Evolutionary conservation across 1,140 invertebrate species (phyloP).

Genomic region (Euglossa dilemma): DNA sequence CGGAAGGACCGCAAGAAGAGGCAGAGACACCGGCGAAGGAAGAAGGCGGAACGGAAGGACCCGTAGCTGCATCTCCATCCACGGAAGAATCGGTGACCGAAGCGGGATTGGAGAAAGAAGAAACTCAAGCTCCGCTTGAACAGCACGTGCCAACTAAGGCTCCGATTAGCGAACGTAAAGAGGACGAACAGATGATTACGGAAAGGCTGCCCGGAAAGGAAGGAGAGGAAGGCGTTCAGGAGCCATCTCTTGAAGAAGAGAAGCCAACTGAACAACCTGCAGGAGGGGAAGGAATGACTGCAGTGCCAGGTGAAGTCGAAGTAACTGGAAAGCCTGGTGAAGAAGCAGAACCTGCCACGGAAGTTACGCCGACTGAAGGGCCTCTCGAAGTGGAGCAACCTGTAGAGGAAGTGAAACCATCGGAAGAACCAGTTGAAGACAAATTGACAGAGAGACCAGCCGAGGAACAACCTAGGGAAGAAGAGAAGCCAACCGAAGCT

Average conservation of each 20-base stretch:
- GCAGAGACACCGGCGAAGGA: conserved; percentile 11
- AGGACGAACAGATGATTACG: conserved; percentile 12
- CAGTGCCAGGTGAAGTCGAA: conserved; percentile 52
- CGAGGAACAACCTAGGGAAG: conserved; percentile 39
- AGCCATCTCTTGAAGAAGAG: conserved; percentile 49
- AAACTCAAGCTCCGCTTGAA: not conserved
- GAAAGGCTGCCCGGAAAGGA: conserved; percentile 16
- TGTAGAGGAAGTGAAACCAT: conserved; percentile 46
- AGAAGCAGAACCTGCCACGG: not conserved
- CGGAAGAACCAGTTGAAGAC: not conserved
- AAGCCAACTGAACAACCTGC: conserved; percentile 50
- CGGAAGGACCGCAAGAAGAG: conserved; percentile 41
- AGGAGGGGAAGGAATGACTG: conserved; percentile 44
- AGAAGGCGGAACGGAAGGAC: not conserved
- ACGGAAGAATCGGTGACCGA: not conserved
- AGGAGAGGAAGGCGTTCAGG: conserved; percentile 45
- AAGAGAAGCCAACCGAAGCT: conserved; percentile 48
- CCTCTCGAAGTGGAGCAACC: conserved; percentile 10
- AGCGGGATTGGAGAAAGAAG: not conserved
- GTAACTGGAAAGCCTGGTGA: conserved; percentile 35
- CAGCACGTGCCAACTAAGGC: conserved; percentile 8
- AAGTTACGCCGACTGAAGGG: not conserved
- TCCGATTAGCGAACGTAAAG: conserved; percentile 33
- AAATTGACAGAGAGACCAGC: conserved; percentile 33
- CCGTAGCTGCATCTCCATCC: not conserved